Base-by-base conservation (phyloP, 2,797 vertebrate species). In the Acrossocheilus fasciatus region DNA sequence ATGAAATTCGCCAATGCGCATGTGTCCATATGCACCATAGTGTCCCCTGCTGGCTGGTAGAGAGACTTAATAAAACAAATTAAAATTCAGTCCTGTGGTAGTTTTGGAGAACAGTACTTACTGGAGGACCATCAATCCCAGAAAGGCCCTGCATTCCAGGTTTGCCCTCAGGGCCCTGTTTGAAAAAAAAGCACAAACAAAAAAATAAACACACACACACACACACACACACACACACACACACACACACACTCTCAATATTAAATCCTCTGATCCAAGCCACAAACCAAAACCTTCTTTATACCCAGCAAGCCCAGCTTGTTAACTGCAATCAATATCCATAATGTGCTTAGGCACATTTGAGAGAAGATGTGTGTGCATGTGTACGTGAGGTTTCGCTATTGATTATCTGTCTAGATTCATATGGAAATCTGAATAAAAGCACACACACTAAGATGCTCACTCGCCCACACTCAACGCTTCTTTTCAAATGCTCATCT, bases 141-240 rank as follows among this genome's bases (percentile, higher is more conserved):
- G 96, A 81, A 14, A 96, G 90, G 20, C 98, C 98, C 64, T 89
- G 94, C 81, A 98, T 94, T 75, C 98, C 98, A 18, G 88, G 87
- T 85, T 97, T 97, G 69, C 98, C 98, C 2, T 90, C 94, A 0
- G 96, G 96, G 62, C 98, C 98, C 98, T 99, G 92, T 30, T 89
- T 4, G 4, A 50, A 34, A 36, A 18, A 17, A 68, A 23, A 36
- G 4, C 5, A 18, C 2, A 34, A 4, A 85, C 23, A 77, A 43
- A 86, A 17, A 77, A n/a, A 59, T n/a, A 57, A 57, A 41, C 18
- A 81, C 12, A n/a, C 76, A 66, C 78, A 66, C 59, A 30, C 41
- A n/a, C 6, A n/a, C 4, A 86, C 7, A 59, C 34, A 86, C 23
- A 81, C 23, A 30, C 41, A n/a, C 6, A n/a, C 4, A 86, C 18